phyloP scores from a whole-genome alignment of 2,797 vertebrate genomes.

The Sebastes dallii region DNA sequence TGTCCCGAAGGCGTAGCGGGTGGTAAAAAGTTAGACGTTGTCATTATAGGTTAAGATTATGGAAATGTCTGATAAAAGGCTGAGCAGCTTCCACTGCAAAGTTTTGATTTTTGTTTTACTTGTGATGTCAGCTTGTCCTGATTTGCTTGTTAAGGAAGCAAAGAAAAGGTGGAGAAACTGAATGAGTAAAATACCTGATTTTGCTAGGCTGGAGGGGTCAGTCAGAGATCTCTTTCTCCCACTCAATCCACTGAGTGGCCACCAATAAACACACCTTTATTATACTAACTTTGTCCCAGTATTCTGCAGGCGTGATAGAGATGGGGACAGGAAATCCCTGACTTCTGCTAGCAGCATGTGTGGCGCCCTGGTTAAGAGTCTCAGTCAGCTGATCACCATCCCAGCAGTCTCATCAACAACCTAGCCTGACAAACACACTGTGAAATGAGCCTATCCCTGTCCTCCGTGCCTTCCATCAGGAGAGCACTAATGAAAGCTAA shows the following conservation, averaged over 20 bases:
- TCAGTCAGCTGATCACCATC: neutral
- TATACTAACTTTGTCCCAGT: neutral
- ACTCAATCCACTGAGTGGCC: neutral
- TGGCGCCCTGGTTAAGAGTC: neutral
- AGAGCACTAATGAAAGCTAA: slow-evolving; percentile 18
- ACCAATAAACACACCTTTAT: neutral
- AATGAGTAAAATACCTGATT: neutral
- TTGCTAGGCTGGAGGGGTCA: neutral
- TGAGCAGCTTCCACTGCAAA: neutral
- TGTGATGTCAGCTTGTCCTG: neutral
- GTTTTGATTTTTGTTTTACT: neutral
- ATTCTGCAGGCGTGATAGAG: neutral
- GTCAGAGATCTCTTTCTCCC: neutral
- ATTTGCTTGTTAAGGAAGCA: neutral
- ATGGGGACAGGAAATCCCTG: neutral
- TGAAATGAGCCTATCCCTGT: slow-evolving; percentile 16
- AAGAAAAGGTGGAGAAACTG: neutral
- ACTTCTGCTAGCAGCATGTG: neutral
- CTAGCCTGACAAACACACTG: slow-evolving; percentile 18
- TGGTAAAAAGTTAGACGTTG: neutral
- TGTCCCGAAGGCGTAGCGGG: neutral
- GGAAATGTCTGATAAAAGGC: neutral
- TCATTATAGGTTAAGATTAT: neutral
- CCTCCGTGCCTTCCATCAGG: neutral
- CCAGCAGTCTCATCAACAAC: neutral